Percentiles rank a stretch among this genome's conserved stretches.
phyloP scores from a whole-genome alignment of 2,113 vertebrate species.

The Galbula dea region DNA sequence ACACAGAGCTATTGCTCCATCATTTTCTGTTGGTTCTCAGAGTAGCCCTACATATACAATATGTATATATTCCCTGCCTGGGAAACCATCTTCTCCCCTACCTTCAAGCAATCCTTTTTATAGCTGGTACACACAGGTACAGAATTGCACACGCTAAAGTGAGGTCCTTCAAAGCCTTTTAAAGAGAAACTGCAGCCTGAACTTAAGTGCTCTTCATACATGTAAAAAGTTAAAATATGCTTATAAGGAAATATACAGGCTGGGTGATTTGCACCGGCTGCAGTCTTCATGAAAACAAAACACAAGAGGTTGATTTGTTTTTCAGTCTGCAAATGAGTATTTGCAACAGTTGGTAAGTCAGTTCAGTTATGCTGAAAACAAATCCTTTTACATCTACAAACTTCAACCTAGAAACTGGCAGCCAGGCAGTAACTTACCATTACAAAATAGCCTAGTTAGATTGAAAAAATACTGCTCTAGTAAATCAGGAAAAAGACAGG shows the following conservation, averaged over 20 bases:
- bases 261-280: neutral
- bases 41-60: neutral
- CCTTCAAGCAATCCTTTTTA: neutral
- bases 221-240: neutral
- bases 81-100: neutral
- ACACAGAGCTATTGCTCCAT: neutral
- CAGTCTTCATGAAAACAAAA: neutral
- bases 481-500: neutral
- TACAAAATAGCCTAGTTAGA: neutral
- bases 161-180: neutral
- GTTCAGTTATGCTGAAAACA: neutral
- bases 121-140: neutral
- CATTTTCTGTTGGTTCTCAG: neutral
- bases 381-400: neutral
- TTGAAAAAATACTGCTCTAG: neutral
- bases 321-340: neutral
- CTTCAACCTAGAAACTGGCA: neutral
- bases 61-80: neutral
- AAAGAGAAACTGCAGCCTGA: neutral
- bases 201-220: neutral
- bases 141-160: neutral
- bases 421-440: neutral
- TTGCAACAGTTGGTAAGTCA: neutral
- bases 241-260: neutral
- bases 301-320: neutral